These are phyloP conservation scores for Branchinecta lindahli DNA, from an alignment of 1,140 invertebrate species.

Conservation along the genomic window DNA sequence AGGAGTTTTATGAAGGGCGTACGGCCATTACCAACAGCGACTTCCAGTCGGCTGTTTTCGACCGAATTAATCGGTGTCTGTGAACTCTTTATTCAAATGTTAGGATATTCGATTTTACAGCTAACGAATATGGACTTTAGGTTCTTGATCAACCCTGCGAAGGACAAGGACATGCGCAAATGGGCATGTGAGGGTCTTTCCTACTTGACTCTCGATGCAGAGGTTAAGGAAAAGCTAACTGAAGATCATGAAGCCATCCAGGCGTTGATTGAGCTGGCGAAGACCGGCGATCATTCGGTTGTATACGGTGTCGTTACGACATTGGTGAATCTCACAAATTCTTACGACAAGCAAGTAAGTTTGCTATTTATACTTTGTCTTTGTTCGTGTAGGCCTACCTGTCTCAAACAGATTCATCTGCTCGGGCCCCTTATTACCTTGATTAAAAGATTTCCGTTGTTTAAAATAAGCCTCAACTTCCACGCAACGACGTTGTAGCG, in stretches of 20 bases:
- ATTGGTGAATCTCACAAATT: constrained; percentile 91
- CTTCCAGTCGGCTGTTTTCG: too few species aligned
- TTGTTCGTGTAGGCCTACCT: too few species aligned
- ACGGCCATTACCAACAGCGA: too few species aligned
- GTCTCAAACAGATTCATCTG: too few species aligned
- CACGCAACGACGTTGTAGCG: too few species aligned
- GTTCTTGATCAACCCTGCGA: constrained; percentile 69
- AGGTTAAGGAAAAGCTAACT: constrained; percentile 92
- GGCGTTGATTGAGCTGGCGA: constrained; percentile 72
- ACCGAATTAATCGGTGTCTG: background rate
- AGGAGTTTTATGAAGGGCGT: too few species aligned
- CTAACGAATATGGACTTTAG: constrained; percentile 29
- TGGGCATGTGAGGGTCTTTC: constrained; percentile 97
- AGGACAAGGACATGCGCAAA: constrained; percentile 73
- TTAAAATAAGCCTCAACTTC: too few species aligned
- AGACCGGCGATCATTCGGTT: constrained; percentile 57
- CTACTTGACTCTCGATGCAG: constrained; percentile 91
- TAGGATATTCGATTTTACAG: too few species aligned
- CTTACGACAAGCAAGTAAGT: constrained; percentile 75
- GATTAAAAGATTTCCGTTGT: too few species aligned
- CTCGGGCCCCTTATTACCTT: too few species aligned
- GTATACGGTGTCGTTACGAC: constrained; percentile 87
- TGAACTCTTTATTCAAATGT: too few species aligned
- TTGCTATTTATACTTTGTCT: background rate
- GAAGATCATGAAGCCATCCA: constrained; percentile 65